Base-by-base conservation (phyloP, 2,113 vertebrate genomes). In the Anser brachyrhynchus region DNA sequence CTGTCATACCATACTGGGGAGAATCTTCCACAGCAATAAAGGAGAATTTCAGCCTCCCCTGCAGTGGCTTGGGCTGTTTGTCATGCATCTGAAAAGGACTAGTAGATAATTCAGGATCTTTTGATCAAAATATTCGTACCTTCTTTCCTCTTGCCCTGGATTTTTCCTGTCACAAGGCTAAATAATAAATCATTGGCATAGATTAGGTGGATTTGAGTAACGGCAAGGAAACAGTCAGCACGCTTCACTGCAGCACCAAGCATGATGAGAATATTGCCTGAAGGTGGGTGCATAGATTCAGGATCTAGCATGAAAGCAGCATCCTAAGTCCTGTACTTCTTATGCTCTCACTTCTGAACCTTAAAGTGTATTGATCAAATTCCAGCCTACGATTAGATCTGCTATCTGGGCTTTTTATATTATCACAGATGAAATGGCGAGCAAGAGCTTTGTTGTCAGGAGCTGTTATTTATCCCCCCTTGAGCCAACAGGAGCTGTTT, bases 251-350 rank as follows among this genome's bases (percentile, higher is more conserved):
- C 28, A 74, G 39, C 35, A 49, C 29, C 29, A 70, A 41, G 44
- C 1, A 0, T 70, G 73, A 58, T 51, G 33, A 39, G 17, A 66
- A 26, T 41, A n/a, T n/a, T 1, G 1, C 31, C 21, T 91, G 44
- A 35, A 76, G 43, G 14, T 73, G 13, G 8, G 15, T 67, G 21
- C n/a, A 69, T 70, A 10, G 70, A 62, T 19, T 33, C 44, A 76
- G 51, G 54, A 84, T 43, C 80, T 64, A 20, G 3, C 29, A 35
- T 17, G 35, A 89, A 87, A 84, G 7, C 14, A 49, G 6, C 12
- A 55, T 20, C 17, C 12, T n/a, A 89, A 75, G n/a, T n/a, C 57
- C 19, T 55, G 19, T 78, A 11, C 26, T 83, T 65, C 21, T 51
- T 58, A 14, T 66, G 13, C 26, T 84, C 19, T 66, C 21, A 0